These are phyloP conservation scores for Hymenopus coronatus DNA, from an alignment of 2,888 invertebrate genomes.

Conservation along the genomic window DNA sequence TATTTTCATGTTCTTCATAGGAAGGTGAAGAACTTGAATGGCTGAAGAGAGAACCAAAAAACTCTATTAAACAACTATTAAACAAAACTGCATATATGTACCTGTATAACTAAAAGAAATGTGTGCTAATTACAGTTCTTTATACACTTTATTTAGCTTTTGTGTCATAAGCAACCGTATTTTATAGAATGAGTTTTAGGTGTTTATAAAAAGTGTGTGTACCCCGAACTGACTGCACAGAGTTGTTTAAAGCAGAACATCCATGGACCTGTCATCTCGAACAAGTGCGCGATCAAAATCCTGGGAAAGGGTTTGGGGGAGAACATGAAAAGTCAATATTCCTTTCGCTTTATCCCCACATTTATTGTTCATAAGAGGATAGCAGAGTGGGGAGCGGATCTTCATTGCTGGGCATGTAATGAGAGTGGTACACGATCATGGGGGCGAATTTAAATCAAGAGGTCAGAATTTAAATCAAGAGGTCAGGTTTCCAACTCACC, in stretches of 20 bases:
- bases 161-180: too few species aligned
- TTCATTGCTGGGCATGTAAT: not conserved
- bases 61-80: too few species aligned
- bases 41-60: too few species aligned
- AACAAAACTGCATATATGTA: too few species aligned
- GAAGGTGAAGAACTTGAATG: too few species aligned
- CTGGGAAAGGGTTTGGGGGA: not conserved
- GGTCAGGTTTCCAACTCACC: not conserved
- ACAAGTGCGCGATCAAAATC: not conserved
- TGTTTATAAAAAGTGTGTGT: not conserved
- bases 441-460: not conserved
- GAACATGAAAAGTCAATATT: not conserved
- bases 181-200: too few species aligned
- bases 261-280: not conserved
- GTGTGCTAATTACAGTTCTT: too few species aligned
- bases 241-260: not conserved
- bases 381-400: not conserved
- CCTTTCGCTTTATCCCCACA: not conserved
- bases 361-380: not conserved
- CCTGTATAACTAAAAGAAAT: too few species aligned
- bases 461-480: not conserved
- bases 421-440: not conserved
- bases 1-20: too few species aligned
- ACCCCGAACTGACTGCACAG: not conserved
- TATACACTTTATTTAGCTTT: too few species aligned